A percentile compares a stretch with the other conserved stretches of the same genome.
These are phyloP conservation scores for Pseudeuparius sepicola DNA, from an alignment of 2,888 invertebrate species.

Conservation along the genomic window DNA sequence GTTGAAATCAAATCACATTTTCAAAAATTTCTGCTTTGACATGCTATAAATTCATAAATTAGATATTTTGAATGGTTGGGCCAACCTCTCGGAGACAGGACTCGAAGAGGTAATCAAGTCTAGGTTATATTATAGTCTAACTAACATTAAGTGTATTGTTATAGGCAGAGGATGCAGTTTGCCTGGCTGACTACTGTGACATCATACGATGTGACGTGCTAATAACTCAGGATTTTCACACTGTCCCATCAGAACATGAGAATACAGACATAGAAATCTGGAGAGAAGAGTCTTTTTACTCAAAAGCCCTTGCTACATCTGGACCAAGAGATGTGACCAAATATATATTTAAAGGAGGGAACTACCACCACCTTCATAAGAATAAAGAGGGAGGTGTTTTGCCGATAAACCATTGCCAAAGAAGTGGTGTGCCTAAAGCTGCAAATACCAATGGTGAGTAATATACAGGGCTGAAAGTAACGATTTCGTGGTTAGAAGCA, in stretches of 20 bases:
- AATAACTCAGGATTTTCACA: slow-evolving; percentile 58
- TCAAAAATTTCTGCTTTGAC: too few species aligned
- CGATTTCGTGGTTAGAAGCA: too few species aligned
- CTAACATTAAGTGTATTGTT: slow-evolving; percentile 19
- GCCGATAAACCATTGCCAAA: slow-evolving; percentile 33
- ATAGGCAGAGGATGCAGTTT: slow-evolving; percentile 85
- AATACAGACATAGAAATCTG: slow-evolving; percentile 77
- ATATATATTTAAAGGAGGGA: slow-evolving; percentile 33
- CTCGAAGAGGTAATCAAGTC: too few species aligned
- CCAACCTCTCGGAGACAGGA: too few species aligned
- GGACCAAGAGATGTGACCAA: slow-evolving; percentile 37
- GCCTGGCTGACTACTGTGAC: slow-evolving; percentile 90
- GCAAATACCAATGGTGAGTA: slow-evolving; percentile 24
- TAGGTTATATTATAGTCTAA: too few species aligned
- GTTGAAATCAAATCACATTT: too few species aligned
- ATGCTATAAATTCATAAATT: too few species aligned
- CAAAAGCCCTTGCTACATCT: slow-evolving; percentile 47
- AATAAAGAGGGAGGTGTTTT: slow-evolving; percentile 12
- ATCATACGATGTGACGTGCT: slow-evolving; percentile 91
- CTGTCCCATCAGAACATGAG: slow-evolving; percentile 54
- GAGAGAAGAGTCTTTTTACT: slow-evolving; percentile 65
- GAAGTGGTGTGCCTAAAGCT: slow-evolving; percentile 31
- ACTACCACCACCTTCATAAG: slow-evolving; percentile 27
- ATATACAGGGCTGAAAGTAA: not conserved
- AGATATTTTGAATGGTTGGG: too few species aligned